phyloP scores from a whole-genome alignment of 2,797 vertebrate species.

The Potorous gilbertii region DNA sequence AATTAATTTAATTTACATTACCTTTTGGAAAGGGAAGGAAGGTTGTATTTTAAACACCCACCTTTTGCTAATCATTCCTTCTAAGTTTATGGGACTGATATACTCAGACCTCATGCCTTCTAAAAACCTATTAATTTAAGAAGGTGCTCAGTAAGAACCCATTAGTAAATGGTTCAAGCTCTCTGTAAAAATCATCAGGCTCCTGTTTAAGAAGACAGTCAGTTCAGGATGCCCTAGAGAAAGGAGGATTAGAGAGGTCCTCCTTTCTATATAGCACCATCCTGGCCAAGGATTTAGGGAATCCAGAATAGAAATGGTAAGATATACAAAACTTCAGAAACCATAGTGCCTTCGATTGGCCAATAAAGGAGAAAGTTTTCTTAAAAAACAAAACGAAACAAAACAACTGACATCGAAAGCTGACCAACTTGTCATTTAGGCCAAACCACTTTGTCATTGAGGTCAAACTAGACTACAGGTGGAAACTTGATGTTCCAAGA shows the following conservation, averaged over 20 bases:
- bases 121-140: background rate
- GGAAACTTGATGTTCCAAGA: slow-evolving; percentile 10
- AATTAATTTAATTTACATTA: background rate
- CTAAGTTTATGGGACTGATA: background rate
- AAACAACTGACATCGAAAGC: background rate
- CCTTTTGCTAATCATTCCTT: background rate
- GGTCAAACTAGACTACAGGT: slow-evolving; percentile 25
- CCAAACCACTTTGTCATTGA: background rate
- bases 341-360: slow-evolving; percentile 18
- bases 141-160: background rate
- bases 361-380: slow-evolving; percentile 19
- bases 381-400: background rate
- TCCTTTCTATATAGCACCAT: background rate
- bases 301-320: slow-evolving; percentile 12
- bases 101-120: background rate
- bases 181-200: background rate
- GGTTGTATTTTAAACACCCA: background rate
- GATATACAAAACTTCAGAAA: slow-evolving; percentile 6
- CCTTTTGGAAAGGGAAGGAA: background rate
- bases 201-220: slow-evolving; percentile 22
- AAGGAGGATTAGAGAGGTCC: background rate
- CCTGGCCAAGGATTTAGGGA: slow-evolving; percentile 1
- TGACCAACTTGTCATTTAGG: slow-evolving; percentile 16
- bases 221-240: slow-evolving; percentile 21
- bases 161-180: background rate